Conservation (phyloP, 2,888 invertebrate genomes). For the Steinernema hermaphroditum region DNA sequence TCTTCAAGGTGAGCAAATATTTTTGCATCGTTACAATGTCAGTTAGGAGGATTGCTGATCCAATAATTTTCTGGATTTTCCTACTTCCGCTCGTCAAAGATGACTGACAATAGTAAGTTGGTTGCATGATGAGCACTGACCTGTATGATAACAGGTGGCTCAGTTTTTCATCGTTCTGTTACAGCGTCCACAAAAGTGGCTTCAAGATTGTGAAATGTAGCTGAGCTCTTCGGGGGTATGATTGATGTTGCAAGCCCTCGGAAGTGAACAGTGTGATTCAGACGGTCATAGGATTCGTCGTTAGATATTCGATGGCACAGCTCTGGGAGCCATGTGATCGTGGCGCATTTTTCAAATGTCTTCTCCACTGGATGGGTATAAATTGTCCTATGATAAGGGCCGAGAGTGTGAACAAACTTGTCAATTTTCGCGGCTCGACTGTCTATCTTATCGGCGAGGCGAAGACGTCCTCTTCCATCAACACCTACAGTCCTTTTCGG, state of each 20-base stretch:
- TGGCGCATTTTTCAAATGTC: slow-evolving; percentile 20
- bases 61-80: too few species aligned
- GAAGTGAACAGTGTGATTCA: not conserved
- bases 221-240: not conserved
- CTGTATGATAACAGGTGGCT: not conserved
- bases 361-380: not conserved
- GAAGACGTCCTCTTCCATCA: not conserved
- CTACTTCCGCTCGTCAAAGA: too few species aligned
- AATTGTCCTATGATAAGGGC: slow-evolving; percentile 24
- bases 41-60: too few species aligned
- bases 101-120: not conserved
- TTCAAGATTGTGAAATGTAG: not conserved
- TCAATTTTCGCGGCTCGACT: slow-evolving; percentile 23
- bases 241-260: slow-evolving; percentile 5
- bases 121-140: not conserved
- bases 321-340: slow-evolving; percentile 13
- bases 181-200: not conserved
- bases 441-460: slow-evolving; percentile 4
- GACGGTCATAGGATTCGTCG: slow-evolving; percentile 15
- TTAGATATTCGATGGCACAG: not conserved
- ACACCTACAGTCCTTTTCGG: not conserved
- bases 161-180: slow-evolving; percentile 6
- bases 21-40: too few species aligned
- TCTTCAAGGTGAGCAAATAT: too few species aligned
- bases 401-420: slow-evolving; percentile 19